Conservation (phyloP, 92 coral and sea anemone species). For the Pocillopora meandrina region DNA sequence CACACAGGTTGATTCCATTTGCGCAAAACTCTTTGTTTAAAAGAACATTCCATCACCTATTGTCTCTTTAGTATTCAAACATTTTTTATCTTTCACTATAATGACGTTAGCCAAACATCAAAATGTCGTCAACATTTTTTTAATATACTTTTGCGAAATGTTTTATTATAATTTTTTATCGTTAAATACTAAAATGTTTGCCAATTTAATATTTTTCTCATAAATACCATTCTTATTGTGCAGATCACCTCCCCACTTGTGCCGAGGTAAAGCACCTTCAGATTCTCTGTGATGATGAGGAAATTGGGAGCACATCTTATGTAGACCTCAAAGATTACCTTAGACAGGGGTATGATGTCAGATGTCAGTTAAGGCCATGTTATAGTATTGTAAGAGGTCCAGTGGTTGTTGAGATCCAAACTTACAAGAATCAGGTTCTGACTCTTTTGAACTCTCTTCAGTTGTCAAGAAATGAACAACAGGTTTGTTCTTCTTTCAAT, state of each 20-base stretch:
- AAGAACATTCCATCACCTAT: too few relatives aligned
- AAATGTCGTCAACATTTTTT: too few relatives aligned
- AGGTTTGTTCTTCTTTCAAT: slow-evolving; percentile 1
- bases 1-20: too few relatives aligned
- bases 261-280: slow-evolving; percentile 30
- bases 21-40: too few relatives aligned
- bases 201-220: background rate
- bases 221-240: background rate
- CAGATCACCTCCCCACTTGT: slow-evolving; percentile 15
- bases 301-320: slow-evolving; percentile 1
- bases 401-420: slow-evolving; percentile 14
- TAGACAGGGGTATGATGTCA: slow-evolving; percentile 38
- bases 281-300: slow-evolving; percentile 35
- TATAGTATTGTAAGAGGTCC: slow-evolving; percentile 18
- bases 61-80: too few relatives aligned
- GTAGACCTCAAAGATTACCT: slow-evolving; percentile 13
- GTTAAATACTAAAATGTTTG: background rate
- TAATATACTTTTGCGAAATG: too few relatives aligned
- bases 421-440: background rate
- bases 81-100: too few relatives aligned
- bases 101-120: too few relatives aligned
- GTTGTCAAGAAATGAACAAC: background rate
- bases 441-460: slow-evolving; percentile 3
- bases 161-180: too few relatives aligned
- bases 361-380: slow-evolving; percentile 29